Evolutionary conservation across 2,888 invertebrate genomes (phyloP).

Genomic region (Melanotus villosus): DNA sequence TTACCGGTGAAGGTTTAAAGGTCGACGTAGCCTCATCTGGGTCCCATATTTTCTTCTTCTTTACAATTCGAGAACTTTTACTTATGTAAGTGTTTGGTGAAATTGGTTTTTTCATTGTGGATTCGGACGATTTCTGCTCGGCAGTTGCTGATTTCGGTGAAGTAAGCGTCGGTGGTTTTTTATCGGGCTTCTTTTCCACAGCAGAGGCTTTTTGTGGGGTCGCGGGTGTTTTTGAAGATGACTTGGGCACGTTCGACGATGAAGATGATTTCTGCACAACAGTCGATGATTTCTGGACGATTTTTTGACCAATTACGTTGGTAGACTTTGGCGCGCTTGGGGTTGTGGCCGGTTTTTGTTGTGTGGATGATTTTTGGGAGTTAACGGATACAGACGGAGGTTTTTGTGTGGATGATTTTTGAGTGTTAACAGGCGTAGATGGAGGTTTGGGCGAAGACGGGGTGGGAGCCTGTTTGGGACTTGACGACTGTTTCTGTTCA

Average conservation of each 20-base stretch:
- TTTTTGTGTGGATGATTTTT: not conserved
- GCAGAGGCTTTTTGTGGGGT: not conserved
- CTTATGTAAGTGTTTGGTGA: constrained; percentile 62
- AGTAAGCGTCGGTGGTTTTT: not conserved
- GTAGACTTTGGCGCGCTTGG: too few relatives aligned
- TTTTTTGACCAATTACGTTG: too few relatives aligned
- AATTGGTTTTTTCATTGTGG: constrained; percentile 43
- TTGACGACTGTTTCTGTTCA: not conserved
- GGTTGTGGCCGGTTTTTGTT: not conserved
- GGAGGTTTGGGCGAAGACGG: not conserved
- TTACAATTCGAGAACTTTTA: constrained; percentile 74
- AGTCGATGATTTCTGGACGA: not conserved
- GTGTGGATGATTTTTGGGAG: not conserved
- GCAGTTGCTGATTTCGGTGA: not conserved
- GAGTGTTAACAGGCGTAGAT: not conserved
- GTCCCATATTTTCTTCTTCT: constrained; percentile 83
- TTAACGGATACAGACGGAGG: not conserved
- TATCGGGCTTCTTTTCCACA: not conserved
- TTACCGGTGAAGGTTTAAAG: constrained; percentile 5
- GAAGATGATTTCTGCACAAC: not conserved
- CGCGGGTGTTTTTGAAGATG: not conserved
- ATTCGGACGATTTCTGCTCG: too few relatives aligned
- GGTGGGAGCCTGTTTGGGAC: not conserved
- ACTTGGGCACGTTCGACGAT: too few relatives aligned
- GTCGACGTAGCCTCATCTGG: constrained; percentile 71